phyloP scores from a whole-genome alignment of 2,888 invertebrate genomes.

The Acleris laterana region DNA sequence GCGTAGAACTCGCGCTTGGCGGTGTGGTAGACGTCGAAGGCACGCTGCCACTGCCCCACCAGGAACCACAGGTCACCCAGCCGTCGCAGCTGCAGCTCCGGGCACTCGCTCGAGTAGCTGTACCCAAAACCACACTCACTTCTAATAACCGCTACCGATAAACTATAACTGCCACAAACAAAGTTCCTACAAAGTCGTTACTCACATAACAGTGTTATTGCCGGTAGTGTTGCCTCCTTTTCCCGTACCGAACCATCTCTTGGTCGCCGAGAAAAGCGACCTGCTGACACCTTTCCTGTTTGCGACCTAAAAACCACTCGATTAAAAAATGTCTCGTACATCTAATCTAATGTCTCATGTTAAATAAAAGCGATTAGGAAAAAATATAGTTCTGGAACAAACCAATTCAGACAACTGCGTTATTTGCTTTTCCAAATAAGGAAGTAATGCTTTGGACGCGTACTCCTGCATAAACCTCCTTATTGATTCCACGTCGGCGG shows the following conservation, averaged over 20 bases:
- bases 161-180: neutral
- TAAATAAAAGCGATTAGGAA: constrained; percentile 7
- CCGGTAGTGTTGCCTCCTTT: constrained; percentile 91
- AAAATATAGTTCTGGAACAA: constrained; percentile 14
- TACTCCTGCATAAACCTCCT: constrained; percentile 94
- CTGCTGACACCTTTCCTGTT: constrained; percentile 96
- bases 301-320: constrained; percentile 81
- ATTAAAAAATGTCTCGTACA: constrained; percentile 16
- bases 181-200: constrained; percentile 42
- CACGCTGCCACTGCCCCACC: constrained; percentile 96
- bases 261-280: constrained; percentile 96
- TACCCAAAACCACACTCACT: neutral
- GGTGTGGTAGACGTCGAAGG: constrained; percentile 96
- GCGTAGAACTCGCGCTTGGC: constrained; percentile 99
- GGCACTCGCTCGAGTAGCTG: constrained; percentile 92
- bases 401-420: constrained; percentile 90
- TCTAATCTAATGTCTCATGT: no score
- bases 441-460: constrained; percentile 92
- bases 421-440: constrained; percentile 96
- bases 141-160: neutral
- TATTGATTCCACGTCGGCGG: constrained; percentile 93
- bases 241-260: constrained; percentile 96
- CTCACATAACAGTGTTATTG: constrained; percentile 93
- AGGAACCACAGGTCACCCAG: constrained; percentile 98
- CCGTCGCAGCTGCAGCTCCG: constrained; percentile 96